A percentile compares a stretch with the other conserved stretches of the same genome.
Conservation (phyloP, 2,113 vertebrate genomes). For the Nansenia antarctica region DNA sequence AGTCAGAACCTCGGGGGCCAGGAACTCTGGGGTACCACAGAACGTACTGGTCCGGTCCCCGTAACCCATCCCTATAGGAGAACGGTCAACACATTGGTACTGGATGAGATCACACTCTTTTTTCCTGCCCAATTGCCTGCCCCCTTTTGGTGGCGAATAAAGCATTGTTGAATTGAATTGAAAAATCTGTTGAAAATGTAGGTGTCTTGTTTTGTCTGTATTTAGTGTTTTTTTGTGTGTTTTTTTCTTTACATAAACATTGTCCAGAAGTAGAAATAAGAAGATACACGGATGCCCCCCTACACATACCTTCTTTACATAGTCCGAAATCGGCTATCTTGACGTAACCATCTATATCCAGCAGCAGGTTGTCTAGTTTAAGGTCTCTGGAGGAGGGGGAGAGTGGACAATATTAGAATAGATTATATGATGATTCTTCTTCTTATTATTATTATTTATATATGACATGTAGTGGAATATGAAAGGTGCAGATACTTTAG, state of each 20-base stretch:
- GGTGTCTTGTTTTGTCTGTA: too few species aligned
- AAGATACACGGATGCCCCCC: too few species aligned
- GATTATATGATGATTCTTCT: too few species aligned
- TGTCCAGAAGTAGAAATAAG: too few species aligned
- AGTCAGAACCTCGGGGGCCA: constrained; percentile 96
- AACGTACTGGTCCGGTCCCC: constrained; percentile 96
- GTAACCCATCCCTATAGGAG: constrained; percentile 90
- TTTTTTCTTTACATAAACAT: too few species aligned
- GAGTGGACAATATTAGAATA: not conserved
- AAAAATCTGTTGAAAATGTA: too few species aligned
- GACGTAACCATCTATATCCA: constrained; percentile 95
- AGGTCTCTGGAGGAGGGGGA: constrained; percentile 81
- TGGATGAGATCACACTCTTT: too few species aligned
- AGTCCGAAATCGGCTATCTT: constrained; percentile 99
- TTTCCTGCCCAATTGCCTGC: too few species aligned
- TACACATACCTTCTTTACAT: constrained; percentile 92
- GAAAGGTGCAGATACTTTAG: not conserved
- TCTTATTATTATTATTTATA: too few species aligned
- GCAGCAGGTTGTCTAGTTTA: constrained; percentile 95
- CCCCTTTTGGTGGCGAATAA: too few species aligned
- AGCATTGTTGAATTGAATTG: too few species aligned
- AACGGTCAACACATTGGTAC: not conserved
- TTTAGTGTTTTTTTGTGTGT: too few species aligned
- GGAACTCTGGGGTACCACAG: constrained; percentile 97
- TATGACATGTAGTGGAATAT: not conserved